Conservation (phyloP, 2,797 vertebrate species). For the Sebastes hubbsi region DNA sequence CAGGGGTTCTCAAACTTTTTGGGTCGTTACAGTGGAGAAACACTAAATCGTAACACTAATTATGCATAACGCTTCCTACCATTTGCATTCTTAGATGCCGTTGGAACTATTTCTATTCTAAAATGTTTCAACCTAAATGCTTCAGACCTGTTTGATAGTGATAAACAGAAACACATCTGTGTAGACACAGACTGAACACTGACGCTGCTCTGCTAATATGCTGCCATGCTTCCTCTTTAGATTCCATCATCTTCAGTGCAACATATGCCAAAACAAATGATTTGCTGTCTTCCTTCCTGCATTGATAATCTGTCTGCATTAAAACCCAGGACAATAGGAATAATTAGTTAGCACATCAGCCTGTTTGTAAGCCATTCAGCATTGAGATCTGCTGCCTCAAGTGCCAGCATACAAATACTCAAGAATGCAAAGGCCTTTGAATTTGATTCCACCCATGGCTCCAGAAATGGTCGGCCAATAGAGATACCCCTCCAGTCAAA, state of each 20-base stretch:
- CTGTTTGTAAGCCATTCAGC: background rate
- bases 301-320: background rate
- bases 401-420: background rate
- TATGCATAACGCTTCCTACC: too few relatives aligned
- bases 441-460: constrained; percentile 27
- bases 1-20: too few relatives aligned
- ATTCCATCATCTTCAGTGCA: background rate
- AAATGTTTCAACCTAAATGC: too few relatives aligned
- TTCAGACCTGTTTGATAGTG: too few relatives aligned
- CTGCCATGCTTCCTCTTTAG: background rate
- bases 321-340: background rate
- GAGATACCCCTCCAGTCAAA: constrained; percentile 25
- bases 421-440: constrained; percentile 15
- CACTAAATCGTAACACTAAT: too few relatives aligned
- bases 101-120: too few relatives aligned
- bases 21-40: too few relatives aligned
- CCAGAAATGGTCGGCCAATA: constrained; percentile 17
- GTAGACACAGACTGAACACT: background rate
- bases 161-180: too few relatives aligned
- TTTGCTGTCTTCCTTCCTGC: background rate
- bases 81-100: too few relatives aligned
- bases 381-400: background rate
- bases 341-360: background rate
- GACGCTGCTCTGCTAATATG: background rate
- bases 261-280: background rate